Percentiles rank a stretch among this genome's conserved stretches.
Evolutionary conservation across 2,113 vertebrate genomes (phyloP).

Genomic region (Odontophorus gujanensis): DNA sequence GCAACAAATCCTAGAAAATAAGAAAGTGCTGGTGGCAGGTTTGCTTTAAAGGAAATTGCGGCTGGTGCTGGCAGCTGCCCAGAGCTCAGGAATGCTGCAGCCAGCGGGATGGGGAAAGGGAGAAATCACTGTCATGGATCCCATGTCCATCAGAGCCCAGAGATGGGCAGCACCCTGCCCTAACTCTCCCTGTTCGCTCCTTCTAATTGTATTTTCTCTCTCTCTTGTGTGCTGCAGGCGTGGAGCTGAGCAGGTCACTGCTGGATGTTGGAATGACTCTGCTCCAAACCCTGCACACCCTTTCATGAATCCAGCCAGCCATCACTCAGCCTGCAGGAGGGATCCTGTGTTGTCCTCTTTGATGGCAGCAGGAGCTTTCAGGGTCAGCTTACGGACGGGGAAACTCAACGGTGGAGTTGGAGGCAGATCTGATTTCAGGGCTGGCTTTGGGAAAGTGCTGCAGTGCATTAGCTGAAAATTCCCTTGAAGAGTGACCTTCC

Average conservation of each 20-base stretch:
- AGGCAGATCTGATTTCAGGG: background rate
- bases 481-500: background rate
- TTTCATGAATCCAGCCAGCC: background rate
- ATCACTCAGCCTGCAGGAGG: background rate
- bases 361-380: background rate
- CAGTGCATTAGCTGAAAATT: background rate
- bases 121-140: background rate
- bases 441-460: background rate
- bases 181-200: background rate
- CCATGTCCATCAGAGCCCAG: background rate
- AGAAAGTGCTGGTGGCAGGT: background rate
- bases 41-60: background rate
- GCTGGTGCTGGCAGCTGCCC: background rate
- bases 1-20: background rate
- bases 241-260: fast-evolving
- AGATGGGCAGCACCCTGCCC: background rate
- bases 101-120: background rate
- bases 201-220: background rate
- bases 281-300: background rate
- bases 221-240: fast-evolving
- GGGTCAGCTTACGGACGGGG: background rate
- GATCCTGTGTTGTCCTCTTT: too few relatives aligned
- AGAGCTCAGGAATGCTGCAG: background rate
- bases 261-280: background rate
- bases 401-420: background rate